These are phyloP conservation scores for Drosophila nannoptera DNA, from an alignment of 1,140 invertebrate species.

Conservation along the genomic window DNA sequence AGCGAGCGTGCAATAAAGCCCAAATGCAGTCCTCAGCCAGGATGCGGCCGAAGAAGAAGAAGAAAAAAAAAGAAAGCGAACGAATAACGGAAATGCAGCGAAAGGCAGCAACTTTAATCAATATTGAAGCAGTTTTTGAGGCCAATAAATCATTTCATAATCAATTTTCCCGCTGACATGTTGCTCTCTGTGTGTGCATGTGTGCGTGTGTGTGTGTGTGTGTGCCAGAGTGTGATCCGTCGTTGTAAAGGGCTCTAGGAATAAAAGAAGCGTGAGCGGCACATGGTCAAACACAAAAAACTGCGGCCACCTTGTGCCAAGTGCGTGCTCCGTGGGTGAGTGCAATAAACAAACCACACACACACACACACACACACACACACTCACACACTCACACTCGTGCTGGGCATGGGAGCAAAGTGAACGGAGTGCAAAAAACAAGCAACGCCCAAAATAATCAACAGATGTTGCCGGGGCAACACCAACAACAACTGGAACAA, in stretches of 20 bases:
- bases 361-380: constrained; percentile 34
- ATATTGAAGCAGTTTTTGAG: constrained; percentile 77
- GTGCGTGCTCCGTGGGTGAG: constrained; percentile 34
- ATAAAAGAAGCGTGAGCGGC: constrained; percentile 36
- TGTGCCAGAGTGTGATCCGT: constrained; percentile 6
- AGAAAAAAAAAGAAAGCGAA: constrained; percentile 7
- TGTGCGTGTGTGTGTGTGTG: neutral
- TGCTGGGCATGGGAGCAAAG: constrained; percentile 29
- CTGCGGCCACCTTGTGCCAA: constrained; percentile 53
- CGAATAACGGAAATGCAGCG: constrained; percentile 2
- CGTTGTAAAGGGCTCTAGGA: constrained; percentile 28
- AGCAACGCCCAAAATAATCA: constrained; percentile 71
- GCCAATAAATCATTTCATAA: constrained; percentile 77
- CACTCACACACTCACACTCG: constrained; percentile 10
- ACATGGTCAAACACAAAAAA: constrained; percentile 62
- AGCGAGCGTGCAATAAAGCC: constrained; percentile 45
- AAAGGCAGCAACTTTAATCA: constrained; percentile 68
- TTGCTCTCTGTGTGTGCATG: constrained; percentile 20
- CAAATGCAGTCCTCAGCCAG: constrained; percentile 12
- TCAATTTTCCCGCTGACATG: constrained; percentile 73
- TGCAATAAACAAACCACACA: constrained; percentile 54
- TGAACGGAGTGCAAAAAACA: constrained; percentile 55
- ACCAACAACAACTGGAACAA: constrained; percentile 34
- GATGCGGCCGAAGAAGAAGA: constrained; percentile 44
- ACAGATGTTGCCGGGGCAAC: constrained; percentile 71